A percentile compares a stretch with the other conserved stretches of the same genome.
Evolutionary conservation across 2,113 vertebrate species (phyloP).

Genomic region (Megalops atlanticus): DNA sequence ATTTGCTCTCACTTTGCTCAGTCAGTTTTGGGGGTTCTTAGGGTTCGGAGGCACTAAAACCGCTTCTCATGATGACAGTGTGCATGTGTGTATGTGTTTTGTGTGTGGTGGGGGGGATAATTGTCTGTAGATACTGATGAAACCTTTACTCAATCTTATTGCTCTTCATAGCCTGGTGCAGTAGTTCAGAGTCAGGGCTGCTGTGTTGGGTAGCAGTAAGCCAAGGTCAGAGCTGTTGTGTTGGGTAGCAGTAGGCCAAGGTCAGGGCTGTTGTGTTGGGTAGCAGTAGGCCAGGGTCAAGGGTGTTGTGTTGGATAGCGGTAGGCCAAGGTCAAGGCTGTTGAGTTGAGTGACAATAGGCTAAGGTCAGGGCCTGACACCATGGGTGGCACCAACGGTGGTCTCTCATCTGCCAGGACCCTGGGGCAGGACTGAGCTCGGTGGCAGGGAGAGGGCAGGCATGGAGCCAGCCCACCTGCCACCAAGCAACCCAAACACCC

Average conservation of each 20-base stretch:
- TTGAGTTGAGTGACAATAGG: constrained; percentile 43
- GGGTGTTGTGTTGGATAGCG: constrained; percentile 13
- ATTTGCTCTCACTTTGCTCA: neutral
- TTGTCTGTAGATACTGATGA: neutral
- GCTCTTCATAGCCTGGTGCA: too few species aligned
- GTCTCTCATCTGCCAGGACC: constrained; percentile 43
- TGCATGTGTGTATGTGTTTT: neutral
- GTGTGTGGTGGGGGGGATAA: neutral
- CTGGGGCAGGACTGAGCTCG: constrained; percentile 63
- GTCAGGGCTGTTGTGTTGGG: constrained; percentile 28
- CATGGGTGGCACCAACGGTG: constrained; percentile 61
- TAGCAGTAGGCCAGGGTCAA: too few species aligned
- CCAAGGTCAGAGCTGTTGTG: too few species aligned
- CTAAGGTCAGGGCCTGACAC: constrained; percentile 55
- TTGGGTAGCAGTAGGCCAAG: too few species aligned
- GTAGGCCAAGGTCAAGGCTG: constrained; percentile 34
- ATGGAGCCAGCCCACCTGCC: constrained; percentile 40
- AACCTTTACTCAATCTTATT: too few species aligned
- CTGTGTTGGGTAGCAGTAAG: too few species aligned
- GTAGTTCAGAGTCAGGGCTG: too few species aligned
- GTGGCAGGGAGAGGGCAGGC: constrained; percentile 46
- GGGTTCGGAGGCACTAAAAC: neutral
- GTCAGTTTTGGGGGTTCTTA: neutral
- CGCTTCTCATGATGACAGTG: neutral
- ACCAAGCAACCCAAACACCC: constrained; percentile 30